Conservation (phyloP, 2,888 invertebrate species). For the Drosophila quasianomalipes region DNA sequence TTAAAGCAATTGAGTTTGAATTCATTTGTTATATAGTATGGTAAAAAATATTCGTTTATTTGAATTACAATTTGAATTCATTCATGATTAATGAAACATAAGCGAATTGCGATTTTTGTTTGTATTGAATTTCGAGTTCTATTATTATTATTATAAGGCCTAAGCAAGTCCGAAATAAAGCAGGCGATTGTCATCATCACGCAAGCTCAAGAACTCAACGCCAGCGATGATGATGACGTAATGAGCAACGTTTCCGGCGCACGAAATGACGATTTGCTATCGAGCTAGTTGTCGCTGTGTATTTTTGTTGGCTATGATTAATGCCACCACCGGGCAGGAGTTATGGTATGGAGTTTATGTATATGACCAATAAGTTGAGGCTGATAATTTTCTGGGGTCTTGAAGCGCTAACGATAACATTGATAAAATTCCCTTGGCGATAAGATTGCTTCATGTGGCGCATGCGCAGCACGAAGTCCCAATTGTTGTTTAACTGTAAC, state of each 20-base stretch:
- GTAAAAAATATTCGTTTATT: background rate
- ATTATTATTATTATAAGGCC: background rate
- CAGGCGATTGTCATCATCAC: constrained; percentile 18
- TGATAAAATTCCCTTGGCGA: constrained; percentile 22
- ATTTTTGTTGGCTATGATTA: constrained; percentile 51
- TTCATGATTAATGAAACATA: constrained; percentile 20
- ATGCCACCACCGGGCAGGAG: constrained; percentile 32
- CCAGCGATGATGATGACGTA: constrained; percentile 41
- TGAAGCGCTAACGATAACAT: constrained; percentile 16
- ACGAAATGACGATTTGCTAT: constrained; percentile 32
- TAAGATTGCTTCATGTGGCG: constrained; percentile 47
- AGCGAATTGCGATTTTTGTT: constrained; percentile 17
- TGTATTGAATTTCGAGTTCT: constrained; percentile 15
- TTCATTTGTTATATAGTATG: background rate
- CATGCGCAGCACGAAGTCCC: constrained; percentile 35
- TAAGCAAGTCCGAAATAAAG: background rate
- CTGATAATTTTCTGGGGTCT: constrained; percentile 6
- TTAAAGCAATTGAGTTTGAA: background rate
- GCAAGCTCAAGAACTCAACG: constrained; percentile 32
- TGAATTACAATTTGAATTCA: constrained; percentile 12
- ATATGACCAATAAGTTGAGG: constrained; percentile 11
- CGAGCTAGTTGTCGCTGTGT: constrained; percentile 21
- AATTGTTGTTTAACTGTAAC: constrained; percentile 49
- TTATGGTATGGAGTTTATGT: constrained; percentile 1
- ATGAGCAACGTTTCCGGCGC: constrained; percentile 43